A percentile compares a stretch with the other conserved stretches of the same genome.
These are phyloP conservation scores for Bibio marci DNA, from an alignment of 2,888 invertebrate species.

Conservation along the genomic window DNA sequence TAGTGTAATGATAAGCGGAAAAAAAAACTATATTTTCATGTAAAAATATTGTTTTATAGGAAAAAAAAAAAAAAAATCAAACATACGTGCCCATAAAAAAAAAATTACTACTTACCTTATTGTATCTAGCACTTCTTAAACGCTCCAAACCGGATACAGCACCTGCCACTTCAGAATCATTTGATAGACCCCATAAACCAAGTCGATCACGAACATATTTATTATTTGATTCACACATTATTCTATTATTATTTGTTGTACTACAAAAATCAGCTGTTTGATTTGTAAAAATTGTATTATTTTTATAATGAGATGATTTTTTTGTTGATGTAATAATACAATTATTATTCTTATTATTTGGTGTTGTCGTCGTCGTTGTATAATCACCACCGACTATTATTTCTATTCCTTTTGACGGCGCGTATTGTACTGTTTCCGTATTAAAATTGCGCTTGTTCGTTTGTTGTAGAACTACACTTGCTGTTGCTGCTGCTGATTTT, in stretches of 20 bases:
- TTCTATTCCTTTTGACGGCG: slow-evolving; percentile 22
- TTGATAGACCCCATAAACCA: slow-evolving; percentile 20
- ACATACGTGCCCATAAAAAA: too few relatives aligned
- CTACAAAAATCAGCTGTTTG: slow-evolving; percentile 4
- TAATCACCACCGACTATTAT: not conserved
- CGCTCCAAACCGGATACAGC: slow-evolving; percentile 21
- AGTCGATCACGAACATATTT: slow-evolving; percentile 18
- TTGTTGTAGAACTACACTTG: not conserved
- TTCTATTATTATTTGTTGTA: slow-evolving; percentile 1
- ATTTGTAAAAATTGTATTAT: not conserved
- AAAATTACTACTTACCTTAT: slow-evolving; percentile 21
- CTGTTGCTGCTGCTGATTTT: too few relatives aligned
- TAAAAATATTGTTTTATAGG: too few relatives aligned
- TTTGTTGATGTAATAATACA: too few relatives aligned
- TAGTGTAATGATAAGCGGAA: too few relatives aligned
- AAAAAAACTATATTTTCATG: too few relatives aligned
- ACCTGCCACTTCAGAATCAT: slow-evolving; percentile 22
- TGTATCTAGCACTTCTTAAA: slow-evolving; percentile 20
- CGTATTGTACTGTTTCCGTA: slow-evolving; percentile 23
- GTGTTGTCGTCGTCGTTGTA: not conserved
- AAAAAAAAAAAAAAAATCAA: too few relatives aligned
- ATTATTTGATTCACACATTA: slow-evolving; percentile 7
- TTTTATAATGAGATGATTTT: not conserved
- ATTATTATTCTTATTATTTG: too few relatives aligned
- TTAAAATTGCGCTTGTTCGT: not conserved